Percentiles rank a stretch among this genome's conserved stretches.
These are phyloP conservation scores for Theocolax elegans DNA, from an alignment of 1,140 invertebrate genomes.

Conservation along the genomic window DNA sequence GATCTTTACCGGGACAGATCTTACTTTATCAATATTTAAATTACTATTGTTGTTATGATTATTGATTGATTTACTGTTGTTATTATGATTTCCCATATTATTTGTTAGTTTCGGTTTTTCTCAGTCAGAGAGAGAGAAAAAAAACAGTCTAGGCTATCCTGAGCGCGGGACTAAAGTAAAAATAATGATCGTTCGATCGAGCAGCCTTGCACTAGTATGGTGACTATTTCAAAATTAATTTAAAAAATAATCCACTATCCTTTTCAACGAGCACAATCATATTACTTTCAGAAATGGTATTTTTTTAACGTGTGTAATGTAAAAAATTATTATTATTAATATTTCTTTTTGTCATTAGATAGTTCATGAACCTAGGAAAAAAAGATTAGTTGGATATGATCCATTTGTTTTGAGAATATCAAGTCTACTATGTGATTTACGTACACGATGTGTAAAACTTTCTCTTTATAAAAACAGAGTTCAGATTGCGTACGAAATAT, in stretches of 20 bases:
- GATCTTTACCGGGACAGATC: too few relatives aligned
- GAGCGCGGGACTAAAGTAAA: slow-evolving; percentile 18
- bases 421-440: too few relatives aligned
- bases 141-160: slow-evolving; percentile 14
- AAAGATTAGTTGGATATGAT: too few relatives aligned
- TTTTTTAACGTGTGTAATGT: slow-evolving; percentile 11
- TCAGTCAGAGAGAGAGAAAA: slow-evolving; percentile 9
- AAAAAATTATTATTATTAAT: too few relatives aligned
- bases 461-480: too few relatives aligned
- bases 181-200: slow-evolving; percentile 19
- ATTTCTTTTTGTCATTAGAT: too few relatives aligned
- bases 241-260: slow-evolving; percentile 9
- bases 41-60: background rate
- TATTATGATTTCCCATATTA: slow-evolving; percentile 21
- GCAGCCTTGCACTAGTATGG: slow-evolving; percentile 37
- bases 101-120: slow-evolving; percentile 30
- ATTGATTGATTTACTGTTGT: slow-evolving; percentile 7
- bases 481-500: too few relatives aligned
- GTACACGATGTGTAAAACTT: too few relatives aligned
- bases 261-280: background rate
- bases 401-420: too few relatives aligned
- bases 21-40: too few relatives aligned
- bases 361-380: too few relatives aligned
- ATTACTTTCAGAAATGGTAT: slow-evolving; percentile 10
- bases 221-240: slow-evolving; percentile 34